Percentiles rank a stretch among this genome's conserved stretches.
These are phyloP conservation scores for Archips crataeganus DNA, from an alignment of 2,888 invertebrate species.

Conservation along the genomic window DNA sequence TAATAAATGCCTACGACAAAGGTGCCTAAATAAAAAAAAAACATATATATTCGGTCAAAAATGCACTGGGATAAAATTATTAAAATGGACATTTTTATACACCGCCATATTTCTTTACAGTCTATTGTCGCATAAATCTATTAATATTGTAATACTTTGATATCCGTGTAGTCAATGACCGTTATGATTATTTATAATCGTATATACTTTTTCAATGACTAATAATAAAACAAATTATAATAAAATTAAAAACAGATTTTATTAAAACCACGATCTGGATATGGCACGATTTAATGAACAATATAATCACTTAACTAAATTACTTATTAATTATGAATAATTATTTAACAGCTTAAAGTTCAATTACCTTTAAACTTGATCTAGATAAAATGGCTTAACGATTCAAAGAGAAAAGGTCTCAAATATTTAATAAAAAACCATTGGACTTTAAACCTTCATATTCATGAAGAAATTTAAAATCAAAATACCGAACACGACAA, in stretches of 20 bases:
- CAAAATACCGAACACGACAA: background rate
- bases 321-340: slow-evolving; percentile 12
- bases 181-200: background rate
- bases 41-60: too few species aligned
- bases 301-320: slow-evolving; percentile 21
- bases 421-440: background rate
- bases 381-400: slow-evolving; percentile 9
- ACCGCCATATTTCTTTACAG: too few species aligned
- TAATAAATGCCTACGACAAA: too few species aligned
- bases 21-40: too few species aligned
- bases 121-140: too few species aligned
- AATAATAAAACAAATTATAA: slow-evolving; percentile 35
- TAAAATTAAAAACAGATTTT: slow-evolving; percentile 38
- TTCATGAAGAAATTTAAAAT: background rate
- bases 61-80: too few species aligned
- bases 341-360: slow-evolving; percentile 15
- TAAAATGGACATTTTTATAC: too few species aligned
- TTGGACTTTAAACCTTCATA: background rate
- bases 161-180: too few species aligned
- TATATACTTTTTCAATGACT: too few species aligned
- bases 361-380: slow-evolving; percentile 14
- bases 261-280: slow-evolving; percentile 32
- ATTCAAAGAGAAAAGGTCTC: background rate
- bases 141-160: background rate
- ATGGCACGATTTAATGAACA: slow-evolving; percentile 36